Base-by-base conservation (phyloP, 2,113 vertebrate genomes). In the Synodontis membranacea region DNA sequence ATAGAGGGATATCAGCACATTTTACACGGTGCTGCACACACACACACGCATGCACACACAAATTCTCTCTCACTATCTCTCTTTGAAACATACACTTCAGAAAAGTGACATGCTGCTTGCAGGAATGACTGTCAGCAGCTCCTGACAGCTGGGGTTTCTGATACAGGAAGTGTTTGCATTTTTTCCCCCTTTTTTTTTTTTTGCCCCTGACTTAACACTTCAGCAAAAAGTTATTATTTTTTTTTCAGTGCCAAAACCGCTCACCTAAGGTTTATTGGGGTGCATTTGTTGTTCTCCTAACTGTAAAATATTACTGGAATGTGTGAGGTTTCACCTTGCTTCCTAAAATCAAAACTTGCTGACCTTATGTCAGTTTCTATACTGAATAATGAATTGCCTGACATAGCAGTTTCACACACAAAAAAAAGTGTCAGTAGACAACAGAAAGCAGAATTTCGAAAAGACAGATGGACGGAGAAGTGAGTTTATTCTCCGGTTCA, bases 1-100 rank as follows among this genome's bases (percentile, higher is more conserved):
- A 75, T 52, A 62, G 86, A 80, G 91, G 93, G 92, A 91, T 89
- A 93, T 92, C 88, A 91, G 83, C 93, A 94, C 92, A 92, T 93
- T 93, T 95, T 93, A 93, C 90, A 88, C 87, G n/a, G 91, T 87
- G 25, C 84, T 74, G 88, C 90, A 89, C 90, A 86, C 72, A 91
- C 90, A 84, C 48, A 62, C 78, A 60, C 28, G 82, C 56, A 52
- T 34, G 42, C 78, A 42, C 85, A 87, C 80, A 74, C 84, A 34
- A 31, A 76, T 76, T 76, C 74, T 50, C 14, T 50, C 74, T 52
- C 74, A 52, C 46, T 78, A 48, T 31, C 78, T 56, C 4, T 39
- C 52, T 56, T 56, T 56, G 50, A 80, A 56, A 44, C 50, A 3
- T 85, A 84, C 48, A n/a, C 48, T 72, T 42, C 25, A 42, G 81